Conservation (phyloP, 2,113 vertebrate genomes). For the Oceanites oceanicus region DNA sequence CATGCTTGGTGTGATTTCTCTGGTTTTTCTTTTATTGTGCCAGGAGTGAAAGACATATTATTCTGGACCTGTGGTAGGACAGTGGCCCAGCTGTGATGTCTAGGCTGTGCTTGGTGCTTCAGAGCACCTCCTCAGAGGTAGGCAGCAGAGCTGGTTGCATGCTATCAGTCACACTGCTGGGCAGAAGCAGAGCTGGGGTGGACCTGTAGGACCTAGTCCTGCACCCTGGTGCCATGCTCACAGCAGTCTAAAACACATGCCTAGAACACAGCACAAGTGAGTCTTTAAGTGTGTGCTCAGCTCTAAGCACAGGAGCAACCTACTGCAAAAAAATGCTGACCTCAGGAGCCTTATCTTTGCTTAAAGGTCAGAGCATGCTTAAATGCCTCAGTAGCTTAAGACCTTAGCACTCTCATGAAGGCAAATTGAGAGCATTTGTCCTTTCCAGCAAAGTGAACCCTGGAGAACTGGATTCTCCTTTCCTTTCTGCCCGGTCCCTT, state of each 20-base stretch:
- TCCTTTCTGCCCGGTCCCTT: background rate
- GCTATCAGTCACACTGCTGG: background rate
- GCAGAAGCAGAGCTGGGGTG: background rate
- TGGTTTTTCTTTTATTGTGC: background rate
- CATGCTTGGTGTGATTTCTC: background rate
- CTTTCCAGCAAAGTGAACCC: background rate
- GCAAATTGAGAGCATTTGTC: background rate
- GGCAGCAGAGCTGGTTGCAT: background rate
- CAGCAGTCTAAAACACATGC: background rate
- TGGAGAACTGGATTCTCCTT: background rate
- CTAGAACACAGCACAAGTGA: background rate
- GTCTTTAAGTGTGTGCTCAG: background rate
- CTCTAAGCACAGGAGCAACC: background rate
- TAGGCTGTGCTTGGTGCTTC: background rate
- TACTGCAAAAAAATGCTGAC: background rate
- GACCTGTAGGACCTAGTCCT: fast-evolving
- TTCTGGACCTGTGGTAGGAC: background rate
- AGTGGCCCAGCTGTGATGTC: background rate
- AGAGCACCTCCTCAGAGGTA: background rate
- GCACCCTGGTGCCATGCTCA: background rate
- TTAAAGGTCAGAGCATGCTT: slow-evolving; percentile 29
- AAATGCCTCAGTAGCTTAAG: background rate
- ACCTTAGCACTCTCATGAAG: background rate
- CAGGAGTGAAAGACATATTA: background rate
- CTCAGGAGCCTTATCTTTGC: background rate